Percentiles rank a stretch among this genome's conserved stretches.
phyloP scores from a whole-genome alignment of 2,888 invertebrate genomes.

The Podotricha telesiphe region DNA sequence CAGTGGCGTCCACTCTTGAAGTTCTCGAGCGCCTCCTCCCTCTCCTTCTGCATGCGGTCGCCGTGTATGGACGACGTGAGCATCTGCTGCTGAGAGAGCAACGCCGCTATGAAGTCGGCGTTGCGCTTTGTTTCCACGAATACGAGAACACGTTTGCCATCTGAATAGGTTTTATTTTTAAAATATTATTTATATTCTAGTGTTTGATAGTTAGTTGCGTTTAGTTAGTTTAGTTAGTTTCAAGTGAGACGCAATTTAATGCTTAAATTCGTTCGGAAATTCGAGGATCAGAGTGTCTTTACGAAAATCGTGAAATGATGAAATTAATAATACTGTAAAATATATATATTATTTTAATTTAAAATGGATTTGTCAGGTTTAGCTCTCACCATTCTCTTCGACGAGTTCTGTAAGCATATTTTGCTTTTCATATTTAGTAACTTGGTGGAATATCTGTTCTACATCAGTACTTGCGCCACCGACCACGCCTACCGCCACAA shows the following conservation, averaged over 20 bases:
- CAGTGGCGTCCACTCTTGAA: slow-evolving; percentile 90
- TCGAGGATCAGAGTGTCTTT: too few species aligned
- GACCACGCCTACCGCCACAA: slow-evolving; percentile 94
- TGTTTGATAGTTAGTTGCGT: too few species aligned
- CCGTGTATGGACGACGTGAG: slow-evolving; percentile 99
- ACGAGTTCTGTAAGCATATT: slow-evolving; percentile 88
- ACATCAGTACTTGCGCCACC: slow-evolving; percentile 97
- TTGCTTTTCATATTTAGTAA: slow-evolving; percentile 89
- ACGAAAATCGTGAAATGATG: too few species aligned
- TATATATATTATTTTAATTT: too few species aligned
- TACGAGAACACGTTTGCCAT: slow-evolving; percentile 86
- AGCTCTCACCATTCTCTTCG: slow-evolving; percentile 79
- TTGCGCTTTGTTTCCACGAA: slow-evolving; percentile 96
- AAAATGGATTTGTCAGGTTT: background rate
- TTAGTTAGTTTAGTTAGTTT: too few species aligned
- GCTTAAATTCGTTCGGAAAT: too few species aligned
- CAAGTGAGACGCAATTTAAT: too few species aligned
- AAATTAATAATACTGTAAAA: too few species aligned
- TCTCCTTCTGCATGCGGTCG: slow-evolving; percentile 96
- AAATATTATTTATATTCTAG: too few species aligned
- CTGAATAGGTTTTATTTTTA: slow-evolving; percentile 49
- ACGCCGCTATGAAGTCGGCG: slow-evolving; percentile 94
- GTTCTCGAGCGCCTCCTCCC: slow-evolving; percentile 96
- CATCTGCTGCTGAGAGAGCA: slow-evolving; percentile 89
- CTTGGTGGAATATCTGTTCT: slow-evolving; percentile 89